phyloP scores from a whole-genome alignment of 2,113 vertebrate genomes.

The Psephotus haematonotus region DNA sequence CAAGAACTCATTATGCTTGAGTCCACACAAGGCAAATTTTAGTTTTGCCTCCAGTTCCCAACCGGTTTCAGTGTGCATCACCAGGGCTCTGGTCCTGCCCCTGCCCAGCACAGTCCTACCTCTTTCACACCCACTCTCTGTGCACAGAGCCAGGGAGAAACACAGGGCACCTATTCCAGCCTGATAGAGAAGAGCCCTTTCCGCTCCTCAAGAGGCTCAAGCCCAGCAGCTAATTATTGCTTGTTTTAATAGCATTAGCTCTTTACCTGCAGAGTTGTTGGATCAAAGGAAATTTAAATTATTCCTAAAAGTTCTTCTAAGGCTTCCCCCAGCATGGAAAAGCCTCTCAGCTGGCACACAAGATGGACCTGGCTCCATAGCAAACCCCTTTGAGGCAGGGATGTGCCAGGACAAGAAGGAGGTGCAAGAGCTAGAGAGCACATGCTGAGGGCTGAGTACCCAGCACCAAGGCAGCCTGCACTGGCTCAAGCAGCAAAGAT shows the following conservation, averaged over 20 bases:
- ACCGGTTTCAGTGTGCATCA: neutral
- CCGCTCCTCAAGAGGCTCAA: neutral
- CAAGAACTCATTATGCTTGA: fast-evolving
- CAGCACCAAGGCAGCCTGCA: neutral
- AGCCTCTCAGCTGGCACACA: conserved; percentile 14
- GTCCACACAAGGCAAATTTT: neutral
- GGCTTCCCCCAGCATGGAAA: neutral
- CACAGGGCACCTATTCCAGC: fast-evolving
- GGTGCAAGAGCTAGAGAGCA: neutral
- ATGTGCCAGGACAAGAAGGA: neutral
- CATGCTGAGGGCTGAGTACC: neutral
- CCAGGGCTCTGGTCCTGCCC: neutral
- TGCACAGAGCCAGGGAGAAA: neutral
- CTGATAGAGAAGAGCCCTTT: fast-evolving
- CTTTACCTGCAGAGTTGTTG: neutral
- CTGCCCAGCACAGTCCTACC: fast-evolving
- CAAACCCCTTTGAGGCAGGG: neutral
- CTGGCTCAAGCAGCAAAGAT: neutral
- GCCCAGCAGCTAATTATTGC: neutral
- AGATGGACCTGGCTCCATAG: neutral
- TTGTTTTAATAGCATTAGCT: neutral
- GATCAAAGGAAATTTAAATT: conserved; percentile 20
- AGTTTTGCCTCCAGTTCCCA: neutral
- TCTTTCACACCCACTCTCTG: neutral
- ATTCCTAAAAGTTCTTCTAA: neutral